Evolutionary conservation across 1,140 invertebrate species (phyloP).

Genomic region (Drosophila obscura): DNA sequence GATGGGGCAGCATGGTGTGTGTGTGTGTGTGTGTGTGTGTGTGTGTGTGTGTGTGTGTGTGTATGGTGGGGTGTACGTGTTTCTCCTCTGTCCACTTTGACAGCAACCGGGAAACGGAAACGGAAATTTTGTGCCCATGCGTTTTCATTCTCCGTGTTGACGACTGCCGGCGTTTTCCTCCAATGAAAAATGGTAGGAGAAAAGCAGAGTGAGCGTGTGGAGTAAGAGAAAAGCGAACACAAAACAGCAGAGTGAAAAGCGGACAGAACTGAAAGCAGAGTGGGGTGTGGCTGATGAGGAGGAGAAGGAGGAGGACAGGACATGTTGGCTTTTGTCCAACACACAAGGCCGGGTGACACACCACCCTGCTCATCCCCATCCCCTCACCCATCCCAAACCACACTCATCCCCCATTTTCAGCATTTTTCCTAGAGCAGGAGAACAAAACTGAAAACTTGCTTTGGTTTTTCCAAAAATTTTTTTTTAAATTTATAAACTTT

Average conservation of each 20-base stretch:
- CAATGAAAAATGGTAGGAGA: constrained; percentile 4
- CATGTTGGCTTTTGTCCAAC: constrained; percentile 38
- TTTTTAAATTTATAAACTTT: constrained; percentile 65
- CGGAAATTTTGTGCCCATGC: constrained; percentile 82
- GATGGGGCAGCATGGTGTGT: background rate
- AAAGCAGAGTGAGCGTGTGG: background rate
- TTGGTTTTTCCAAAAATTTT: constrained; percentile 36
- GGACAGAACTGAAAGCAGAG: no score
- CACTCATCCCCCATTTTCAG: constrained; percentile 2
- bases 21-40: no score
- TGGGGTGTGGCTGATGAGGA: constrained; percentile 16
- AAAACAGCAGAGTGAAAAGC: no score
- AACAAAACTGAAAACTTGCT: background rate
- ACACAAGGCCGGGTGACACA: constrained; percentile 24
- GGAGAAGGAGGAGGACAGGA: constrained; percentile 11
- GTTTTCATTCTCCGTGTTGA: constrained; percentile 76
- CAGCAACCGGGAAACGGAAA: constrained; percentile 74
- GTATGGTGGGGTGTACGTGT: background rate
- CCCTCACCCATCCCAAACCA: background rate
- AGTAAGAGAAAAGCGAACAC: background rate
- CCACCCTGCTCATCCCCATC: no score
- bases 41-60: no score
- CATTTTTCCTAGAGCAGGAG: background rate
- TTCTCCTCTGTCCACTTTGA: constrained; percentile 59
- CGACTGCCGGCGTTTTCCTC: constrained; percentile 41